phyloP scores from a whole-genome alignment of 2,113 vertebrate species.

The Tichodroma muraria region DNA sequence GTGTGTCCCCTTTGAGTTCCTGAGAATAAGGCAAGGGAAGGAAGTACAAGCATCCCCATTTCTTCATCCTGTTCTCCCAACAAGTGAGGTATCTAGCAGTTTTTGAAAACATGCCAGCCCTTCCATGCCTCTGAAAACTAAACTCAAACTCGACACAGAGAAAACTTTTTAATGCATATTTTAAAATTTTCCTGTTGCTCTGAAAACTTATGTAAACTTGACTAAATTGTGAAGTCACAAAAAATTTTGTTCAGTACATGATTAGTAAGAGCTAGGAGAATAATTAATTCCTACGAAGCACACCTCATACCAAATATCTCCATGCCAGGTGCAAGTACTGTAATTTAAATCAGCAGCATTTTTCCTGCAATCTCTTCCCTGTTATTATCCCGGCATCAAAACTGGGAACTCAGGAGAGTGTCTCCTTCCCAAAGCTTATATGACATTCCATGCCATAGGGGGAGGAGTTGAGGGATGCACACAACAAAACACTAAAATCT shows the following conservation, averaged over 20 bases:
- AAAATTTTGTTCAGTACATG: neutral
- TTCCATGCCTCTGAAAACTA: neutral
- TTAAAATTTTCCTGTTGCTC: neutral
- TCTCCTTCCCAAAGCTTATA: neutral
- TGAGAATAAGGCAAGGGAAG: neutral
- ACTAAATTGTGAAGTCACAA: neutral
- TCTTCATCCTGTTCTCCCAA: neutral
- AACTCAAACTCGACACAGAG: neutral
- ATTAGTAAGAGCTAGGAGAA: neutral
- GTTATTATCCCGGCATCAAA: neutral
- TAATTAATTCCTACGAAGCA: neutral
- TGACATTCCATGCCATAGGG: rapidly evolving
- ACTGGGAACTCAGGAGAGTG: neutral
- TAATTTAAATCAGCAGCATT: neutral
- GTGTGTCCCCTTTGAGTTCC: neutral
- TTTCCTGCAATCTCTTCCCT: neutral
- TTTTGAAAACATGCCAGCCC: neutral
- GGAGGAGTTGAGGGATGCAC: neutral
- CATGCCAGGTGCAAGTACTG: neutral
- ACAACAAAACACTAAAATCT: neutral
- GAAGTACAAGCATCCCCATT: neutral
- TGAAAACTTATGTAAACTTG: neutral
- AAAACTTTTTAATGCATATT: too few relatives aligned
- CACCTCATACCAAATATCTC: neutral
- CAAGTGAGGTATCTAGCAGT: neutral